Percentiles rank a stretch among this genome's conserved stretches.
Evolutionary conservation across 2,888 invertebrate species (phyloP).

Genomic region (Gryllus longicercus): DNA sequence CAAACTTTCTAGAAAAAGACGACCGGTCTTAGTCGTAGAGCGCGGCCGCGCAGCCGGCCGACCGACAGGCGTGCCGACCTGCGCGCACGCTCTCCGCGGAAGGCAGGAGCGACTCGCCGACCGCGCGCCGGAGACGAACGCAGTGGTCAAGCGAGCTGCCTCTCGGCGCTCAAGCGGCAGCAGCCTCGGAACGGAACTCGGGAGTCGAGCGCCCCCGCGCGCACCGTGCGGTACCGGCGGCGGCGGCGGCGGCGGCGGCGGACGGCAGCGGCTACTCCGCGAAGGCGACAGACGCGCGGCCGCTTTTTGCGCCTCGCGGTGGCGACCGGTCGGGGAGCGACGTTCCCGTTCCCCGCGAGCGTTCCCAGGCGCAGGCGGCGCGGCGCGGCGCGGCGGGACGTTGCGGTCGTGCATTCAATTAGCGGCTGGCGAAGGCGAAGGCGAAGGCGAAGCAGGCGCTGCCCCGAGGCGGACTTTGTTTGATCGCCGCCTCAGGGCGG

Average conservation of each 20-base stretch:
- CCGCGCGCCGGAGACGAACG: background rate
- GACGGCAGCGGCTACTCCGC: background rate
- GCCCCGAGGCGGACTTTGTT: too few relatives aligned
- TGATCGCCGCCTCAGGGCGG: background rate
- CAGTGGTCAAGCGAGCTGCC: background rate
- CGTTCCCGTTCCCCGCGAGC: background rate
- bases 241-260: background rate
- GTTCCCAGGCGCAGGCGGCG: background rate
- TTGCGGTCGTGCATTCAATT: slow-evolving; percentile 17
- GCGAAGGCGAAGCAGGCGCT: background rate
- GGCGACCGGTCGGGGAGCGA: background rate
- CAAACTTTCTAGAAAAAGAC: too few relatives aligned
- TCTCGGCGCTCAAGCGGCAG: background rate
- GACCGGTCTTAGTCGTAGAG: too few relatives aligned
- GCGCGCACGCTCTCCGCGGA: background rate
- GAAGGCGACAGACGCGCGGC: background rate
- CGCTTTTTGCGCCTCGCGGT: background rate
- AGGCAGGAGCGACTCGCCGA: background rate
- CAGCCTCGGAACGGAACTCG: background rate
- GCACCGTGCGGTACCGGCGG: background rate
- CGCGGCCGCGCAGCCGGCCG: background rate
- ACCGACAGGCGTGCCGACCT: background rate
- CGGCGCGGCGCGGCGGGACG: background rate
- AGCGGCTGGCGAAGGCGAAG: background rate
- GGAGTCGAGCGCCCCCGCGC: background rate